Evolutionary conservation across 2,888 invertebrate genomes (phyloP).

Genomic region (Hedychridium roseum): DNA sequence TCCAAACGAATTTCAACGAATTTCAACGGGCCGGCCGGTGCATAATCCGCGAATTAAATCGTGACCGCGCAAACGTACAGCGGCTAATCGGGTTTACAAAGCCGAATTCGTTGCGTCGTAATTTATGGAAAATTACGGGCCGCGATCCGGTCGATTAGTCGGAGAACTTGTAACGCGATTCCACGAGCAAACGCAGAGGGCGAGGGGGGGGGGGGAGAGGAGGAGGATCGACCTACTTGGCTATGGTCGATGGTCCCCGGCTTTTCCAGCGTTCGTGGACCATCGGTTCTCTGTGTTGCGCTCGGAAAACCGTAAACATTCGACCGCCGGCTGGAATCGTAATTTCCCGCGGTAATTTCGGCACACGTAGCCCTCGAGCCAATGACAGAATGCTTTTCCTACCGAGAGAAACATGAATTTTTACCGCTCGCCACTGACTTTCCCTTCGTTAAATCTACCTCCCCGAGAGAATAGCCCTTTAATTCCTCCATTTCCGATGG

Average conservation of each 20-base stretch:
- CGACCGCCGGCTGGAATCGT: conserved; percentile 8
- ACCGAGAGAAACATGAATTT: too few relatives aligned
- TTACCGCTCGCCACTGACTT: too few relatives aligned
- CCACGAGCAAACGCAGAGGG: neutral
- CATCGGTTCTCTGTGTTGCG: neutral
- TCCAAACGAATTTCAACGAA: neutral
- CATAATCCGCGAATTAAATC: neutral
- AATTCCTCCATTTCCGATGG: too few relatives aligned
- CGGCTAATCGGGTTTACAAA: too few relatives aligned
- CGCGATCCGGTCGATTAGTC: neutral
- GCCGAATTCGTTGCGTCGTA: too few relatives aligned
- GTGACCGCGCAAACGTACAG: too few relatives aligned
- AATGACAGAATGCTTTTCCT: too few relatives aligned
- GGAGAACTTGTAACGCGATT: neutral
- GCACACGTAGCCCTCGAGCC: too few relatives aligned
- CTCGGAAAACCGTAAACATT: neutral
- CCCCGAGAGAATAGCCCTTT: too few relatives aligned
- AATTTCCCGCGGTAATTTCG: too few relatives aligned
- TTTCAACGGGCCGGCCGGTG: conserved; percentile 2
- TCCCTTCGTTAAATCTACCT: too few relatives aligned
- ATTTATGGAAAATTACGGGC: neutral
- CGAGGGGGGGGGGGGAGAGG: neutral
- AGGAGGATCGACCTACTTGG: too few relatives aligned
- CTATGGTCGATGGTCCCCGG: neutral
- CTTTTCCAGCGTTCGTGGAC: neutral